Conservation (phyloP, 2,113 vertebrate species). For the Microcebus lehilahytsara region DNA sequence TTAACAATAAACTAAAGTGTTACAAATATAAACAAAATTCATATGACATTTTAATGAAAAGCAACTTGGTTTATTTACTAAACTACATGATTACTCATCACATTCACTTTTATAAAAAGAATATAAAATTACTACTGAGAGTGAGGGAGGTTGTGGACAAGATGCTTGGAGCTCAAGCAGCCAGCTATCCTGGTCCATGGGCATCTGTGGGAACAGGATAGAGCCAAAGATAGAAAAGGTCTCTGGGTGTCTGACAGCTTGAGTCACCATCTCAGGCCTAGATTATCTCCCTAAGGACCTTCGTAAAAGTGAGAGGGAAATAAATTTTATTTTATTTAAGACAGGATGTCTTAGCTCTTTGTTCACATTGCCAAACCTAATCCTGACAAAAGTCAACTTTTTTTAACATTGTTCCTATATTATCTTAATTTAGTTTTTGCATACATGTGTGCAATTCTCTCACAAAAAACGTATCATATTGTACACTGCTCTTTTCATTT, state of each 20-base stretch:
- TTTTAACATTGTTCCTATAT: neutral
- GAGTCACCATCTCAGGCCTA: neutral
- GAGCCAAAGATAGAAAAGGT: neutral
- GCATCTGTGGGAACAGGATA: neutral
- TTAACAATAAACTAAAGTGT: neutral
- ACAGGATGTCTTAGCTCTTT: neutral
- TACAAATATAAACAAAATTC: slow-evolving; percentile 32
- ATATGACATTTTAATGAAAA: slow-evolving; percentile 29
- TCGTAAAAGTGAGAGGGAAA: slow-evolving; percentile 8
- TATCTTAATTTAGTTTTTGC: neutral
- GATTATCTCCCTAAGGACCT: neutral
- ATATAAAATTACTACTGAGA: neutral
- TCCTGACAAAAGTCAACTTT: neutral
- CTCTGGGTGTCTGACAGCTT: neutral
- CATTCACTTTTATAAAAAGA: neutral
- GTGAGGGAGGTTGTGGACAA: neutral
- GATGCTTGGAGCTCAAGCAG: neutral
- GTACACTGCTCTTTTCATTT: neutral
- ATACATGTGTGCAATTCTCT: neutral
- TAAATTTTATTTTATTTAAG: slow-evolving; percentile 13
- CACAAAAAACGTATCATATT: neutral
- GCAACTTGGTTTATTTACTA: neutral
- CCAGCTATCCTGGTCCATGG: neutral
- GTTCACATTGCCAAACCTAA: neutral
- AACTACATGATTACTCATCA: neutral